Percentiles rank a stretch among this genome's conserved stretches.
Evolutionary conservation across 2,113 vertebrate species (phyloP).

Genomic region (Sander lucioperca): DNA sequence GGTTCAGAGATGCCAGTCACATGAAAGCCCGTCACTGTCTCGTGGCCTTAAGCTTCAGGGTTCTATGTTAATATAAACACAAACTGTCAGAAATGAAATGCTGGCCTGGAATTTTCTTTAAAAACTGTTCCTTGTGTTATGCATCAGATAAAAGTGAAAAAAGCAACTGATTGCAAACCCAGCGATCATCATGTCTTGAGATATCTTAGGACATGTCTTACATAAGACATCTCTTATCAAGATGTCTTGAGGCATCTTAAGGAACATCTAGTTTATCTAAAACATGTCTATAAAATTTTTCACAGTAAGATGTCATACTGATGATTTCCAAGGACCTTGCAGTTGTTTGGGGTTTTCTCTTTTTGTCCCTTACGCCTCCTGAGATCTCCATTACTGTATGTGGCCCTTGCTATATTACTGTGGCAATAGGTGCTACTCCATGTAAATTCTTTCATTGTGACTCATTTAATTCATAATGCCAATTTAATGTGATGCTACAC

Average conservation of each 20-base stretch:
- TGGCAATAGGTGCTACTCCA: background rate
- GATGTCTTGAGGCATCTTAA: background rate
- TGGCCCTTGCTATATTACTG: slow-evolving; percentile 9
- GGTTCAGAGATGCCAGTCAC: slow-evolving; percentile 2
- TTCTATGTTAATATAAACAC: slow-evolving; percentile 6
- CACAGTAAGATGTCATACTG: background rate
- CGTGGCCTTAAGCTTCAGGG: background rate
- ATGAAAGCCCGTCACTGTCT: slow-evolving; percentile 16
- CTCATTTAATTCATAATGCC: background rate
- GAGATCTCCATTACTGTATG: background rate
- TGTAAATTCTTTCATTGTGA: slow-evolving; percentile 10
- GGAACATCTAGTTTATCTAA: background rate
- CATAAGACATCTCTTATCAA: background rate
- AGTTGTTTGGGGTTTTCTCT: background rate
- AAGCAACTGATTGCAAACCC: background rate
- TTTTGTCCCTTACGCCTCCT: background rate
- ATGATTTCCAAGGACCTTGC: background rate
- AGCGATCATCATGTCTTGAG: background rate
- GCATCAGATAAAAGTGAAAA: slow-evolving; percentile 10
- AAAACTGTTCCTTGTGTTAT: slow-evolving; percentile 13
- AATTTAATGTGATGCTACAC: slow-evolving; percentile 7
- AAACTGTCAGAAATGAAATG: slow-evolving; percentile 20
- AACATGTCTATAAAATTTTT: background rate
- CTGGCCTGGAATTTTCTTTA: background rate
- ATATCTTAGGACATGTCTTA: slow-evolving; percentile 1